These are phyloP conservation scores for Zele albiditarsus DNA, from an alignment of 2,888 invertebrate genomes.

Conservation along the genomic window DNA sequence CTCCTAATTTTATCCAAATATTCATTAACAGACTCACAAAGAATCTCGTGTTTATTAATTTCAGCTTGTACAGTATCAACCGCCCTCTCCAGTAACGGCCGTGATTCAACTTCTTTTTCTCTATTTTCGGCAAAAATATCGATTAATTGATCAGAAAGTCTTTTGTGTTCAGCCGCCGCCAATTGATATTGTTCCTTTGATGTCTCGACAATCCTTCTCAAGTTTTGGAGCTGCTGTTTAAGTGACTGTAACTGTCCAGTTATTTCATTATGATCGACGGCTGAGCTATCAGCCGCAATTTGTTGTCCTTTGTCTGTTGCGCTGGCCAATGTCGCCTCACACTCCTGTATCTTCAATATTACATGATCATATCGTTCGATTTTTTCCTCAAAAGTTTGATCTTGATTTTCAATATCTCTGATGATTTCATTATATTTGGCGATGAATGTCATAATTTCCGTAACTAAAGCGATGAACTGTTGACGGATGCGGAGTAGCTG, in stretches of 20 bases:
- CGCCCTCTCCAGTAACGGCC: conserved; percentile 86
- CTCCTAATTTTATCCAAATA: conserved; percentile 82
- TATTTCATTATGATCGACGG: conserved; percentile 89
- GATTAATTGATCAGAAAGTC: conserved; percentile 87
- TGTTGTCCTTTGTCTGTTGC: conserved; percentile 95
- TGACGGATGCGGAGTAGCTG: conserved; percentile 87
- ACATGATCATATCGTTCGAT: conserved; percentile 91
- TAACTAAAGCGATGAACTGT: conserved; percentile 89
- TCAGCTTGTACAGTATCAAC: conserved; percentile 87
- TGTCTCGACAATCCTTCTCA: conserved; percentile 88
- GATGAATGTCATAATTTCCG: conserved; percentile 91
- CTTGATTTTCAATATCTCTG: conserved; percentile 88
- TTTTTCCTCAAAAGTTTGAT: conserved; percentile 87
- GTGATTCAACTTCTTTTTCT: conserved; percentile 86
- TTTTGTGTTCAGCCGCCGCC: conserved; percentile 90
- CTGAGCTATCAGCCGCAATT: conserved; percentile 92
- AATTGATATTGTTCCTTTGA: conserved; percentile 91
- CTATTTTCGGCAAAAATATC: conserved; percentile 87
- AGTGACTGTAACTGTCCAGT: conserved; percentile 90
- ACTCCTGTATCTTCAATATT: conserved; percentile 90
- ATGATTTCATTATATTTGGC: conserved; percentile 90
- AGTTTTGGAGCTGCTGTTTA: conserved; percentile 86
- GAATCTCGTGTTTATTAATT: conserved; percentile 82
- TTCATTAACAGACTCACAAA: conserved; percentile 81
- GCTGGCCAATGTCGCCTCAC: conserved; percentile 89